A percentile compares a stretch with the other conserved stretches of the same genome.
phyloP scores from a whole-genome alignment of 2,113 vertebrate species.

The Numida meleagris region DNA sequence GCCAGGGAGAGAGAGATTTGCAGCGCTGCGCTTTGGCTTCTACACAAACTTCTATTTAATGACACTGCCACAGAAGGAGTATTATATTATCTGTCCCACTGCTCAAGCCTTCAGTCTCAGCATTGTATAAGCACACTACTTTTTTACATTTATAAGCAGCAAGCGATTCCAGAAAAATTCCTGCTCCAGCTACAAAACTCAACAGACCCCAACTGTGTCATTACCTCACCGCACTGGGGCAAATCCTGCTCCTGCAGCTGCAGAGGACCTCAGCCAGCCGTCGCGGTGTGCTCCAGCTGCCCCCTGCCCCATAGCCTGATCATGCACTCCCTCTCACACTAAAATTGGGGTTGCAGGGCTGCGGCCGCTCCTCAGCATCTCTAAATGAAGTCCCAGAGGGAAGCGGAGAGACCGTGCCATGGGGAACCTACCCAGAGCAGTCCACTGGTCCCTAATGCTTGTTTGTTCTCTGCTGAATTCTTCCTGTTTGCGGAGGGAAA shows the following conservation, averaged over 20 bases:
- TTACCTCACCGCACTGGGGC: slow-evolving; percentile 43
- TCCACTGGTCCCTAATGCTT: neutral
- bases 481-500: neutral
- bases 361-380: neutral
- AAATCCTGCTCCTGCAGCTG: slow-evolving; percentile 55
- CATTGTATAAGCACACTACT: slow-evolving; percentile 47
- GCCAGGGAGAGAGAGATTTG: slow-evolving; percentile 48
- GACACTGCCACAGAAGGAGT: slow-evolving; percentile 66
- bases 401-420: rapidly evolving
- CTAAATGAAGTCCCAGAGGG: neutral
- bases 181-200: slow-evolving; percentile 47
- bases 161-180: slow-evolving; percentile 49
- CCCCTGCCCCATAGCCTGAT: neutral
- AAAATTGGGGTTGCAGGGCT: neutral
- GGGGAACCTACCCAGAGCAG: neutral
- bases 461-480: neutral
- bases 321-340: neutral
- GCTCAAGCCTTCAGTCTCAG: slow-evolving; percentile 33
- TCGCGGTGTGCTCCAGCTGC: neutral
- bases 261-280: slow-evolving; percentile 3
- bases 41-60: slow-evolving; percentile 70
- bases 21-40: slow-evolving; percentile 62
- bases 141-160: slow-evolving; percentile 55
- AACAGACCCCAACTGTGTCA: slow-evolving; percentile 52
- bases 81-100: slow-evolving; percentile 68